A percentile compares a stretch with the other conserved stretches of the same genome.
Evolutionary conservation across 2,113 vertebrate species (phyloP).

Genomic region (Tupaia chinensis): DNA sequence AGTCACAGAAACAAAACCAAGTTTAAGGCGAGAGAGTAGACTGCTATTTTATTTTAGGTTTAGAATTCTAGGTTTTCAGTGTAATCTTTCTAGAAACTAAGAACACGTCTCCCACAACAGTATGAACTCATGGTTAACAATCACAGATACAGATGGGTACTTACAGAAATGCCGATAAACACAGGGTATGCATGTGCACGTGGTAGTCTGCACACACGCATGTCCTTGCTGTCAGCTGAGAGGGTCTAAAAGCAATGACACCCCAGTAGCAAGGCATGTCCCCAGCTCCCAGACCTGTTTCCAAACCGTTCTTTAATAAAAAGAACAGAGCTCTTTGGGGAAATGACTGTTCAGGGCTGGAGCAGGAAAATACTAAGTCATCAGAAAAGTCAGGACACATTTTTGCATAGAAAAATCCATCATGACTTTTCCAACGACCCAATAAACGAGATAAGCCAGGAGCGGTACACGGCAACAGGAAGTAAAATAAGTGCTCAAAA

Average conservation of each 20-base stretch:
- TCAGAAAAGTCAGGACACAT: too few species aligned
- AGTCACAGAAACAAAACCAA: background rate
- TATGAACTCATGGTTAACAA: background rate
- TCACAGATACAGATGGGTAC: background rate
- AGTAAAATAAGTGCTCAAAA: background rate
- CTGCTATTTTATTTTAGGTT: background rate
- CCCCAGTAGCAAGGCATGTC: background rate
- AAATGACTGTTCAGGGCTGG: background rate
- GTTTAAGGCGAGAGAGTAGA: conserved; percentile 2
- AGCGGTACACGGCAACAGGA: background rate
- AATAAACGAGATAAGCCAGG: background rate
- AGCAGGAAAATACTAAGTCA: background rate
- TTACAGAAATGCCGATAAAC: background rate
- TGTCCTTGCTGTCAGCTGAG: background rate
- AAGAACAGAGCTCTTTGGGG: conserved; percentile 19
- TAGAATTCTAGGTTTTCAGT: background rate
- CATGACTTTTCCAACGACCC: too few species aligned
- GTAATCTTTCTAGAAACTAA: conserved; percentile 47
- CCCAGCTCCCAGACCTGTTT: background rate
- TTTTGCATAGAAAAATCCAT: too few species aligned
- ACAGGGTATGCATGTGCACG: background rate
- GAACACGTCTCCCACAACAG: background rate
- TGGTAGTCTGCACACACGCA: background rate
- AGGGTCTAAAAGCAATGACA: background rate
- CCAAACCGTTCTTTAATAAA: background rate